Percentiles rank a stretch among this genome's conserved stretches.
phyloP scores from a whole-genome alignment of 1,140 invertebrate genomes.

The Drosophila bipectinata region DNA sequence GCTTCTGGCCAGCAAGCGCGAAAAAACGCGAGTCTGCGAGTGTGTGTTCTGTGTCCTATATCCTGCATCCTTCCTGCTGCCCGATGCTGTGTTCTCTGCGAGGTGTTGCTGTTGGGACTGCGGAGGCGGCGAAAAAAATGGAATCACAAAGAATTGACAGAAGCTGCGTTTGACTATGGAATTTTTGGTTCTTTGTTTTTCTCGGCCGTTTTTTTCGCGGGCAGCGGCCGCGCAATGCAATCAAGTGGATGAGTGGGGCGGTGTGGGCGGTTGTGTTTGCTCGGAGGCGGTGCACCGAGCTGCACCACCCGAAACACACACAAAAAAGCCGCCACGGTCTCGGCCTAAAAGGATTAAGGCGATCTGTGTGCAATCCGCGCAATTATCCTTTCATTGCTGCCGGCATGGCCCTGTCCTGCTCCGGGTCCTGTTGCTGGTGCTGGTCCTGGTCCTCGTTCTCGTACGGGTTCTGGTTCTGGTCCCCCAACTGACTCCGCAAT shows the following conservation, averaged over 20 bases:
- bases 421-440: conserved; percentile 1
- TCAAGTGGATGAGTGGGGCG: conserved; percentile 74
- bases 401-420: conserved; percentile 19
- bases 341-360: conserved; percentile 81
- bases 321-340: neutral
- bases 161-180: conserved; percentile 43
- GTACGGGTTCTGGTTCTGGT: neutral
- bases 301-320: conserved; percentile 39
- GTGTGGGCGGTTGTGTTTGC: conserved; percentile 45
- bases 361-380: conserved; percentile 80
- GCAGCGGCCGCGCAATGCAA: conserved; percentile 58
- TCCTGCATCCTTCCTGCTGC: conserved; percentile 20
- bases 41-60: conserved; percentile 8
- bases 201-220: conserved; percentile 10
- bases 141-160: conserved; percentile 43
- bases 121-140: conserved; percentile 33
- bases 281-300: conserved; percentile 39
- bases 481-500: conserved; percentile 59
- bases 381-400: conserved; percentile 79
- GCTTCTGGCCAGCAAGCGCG: conserved; percentile 41
- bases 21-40: conserved; percentile 24
- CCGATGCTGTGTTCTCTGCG: conserved; percentile 17
- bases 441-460: neutral
- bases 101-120: conserved; percentile 59
- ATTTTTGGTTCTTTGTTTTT: conserved; percentile 37